Evolutionary conservation across 1,140 invertebrate genomes (phyloP), one percentile per base, ranked within the genome.

Genomic region (Matsumurasca onukii): DNA sequence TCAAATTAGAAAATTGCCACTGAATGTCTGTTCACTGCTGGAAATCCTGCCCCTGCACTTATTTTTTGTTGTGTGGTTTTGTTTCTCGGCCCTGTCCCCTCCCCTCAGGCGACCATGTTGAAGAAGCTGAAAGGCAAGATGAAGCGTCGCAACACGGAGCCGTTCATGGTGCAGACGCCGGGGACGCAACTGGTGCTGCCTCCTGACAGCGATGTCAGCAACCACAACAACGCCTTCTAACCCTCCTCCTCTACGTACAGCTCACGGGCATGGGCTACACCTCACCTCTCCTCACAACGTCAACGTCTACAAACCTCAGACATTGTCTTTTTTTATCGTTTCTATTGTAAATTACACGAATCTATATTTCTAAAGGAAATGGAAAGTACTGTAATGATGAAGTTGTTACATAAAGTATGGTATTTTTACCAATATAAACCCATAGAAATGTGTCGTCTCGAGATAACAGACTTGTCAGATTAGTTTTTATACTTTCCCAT

Each of bases 101-200:
- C 81, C 81, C n/a, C 81, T 80, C 85, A 92, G 91, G 90, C 90
- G 74, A 92, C 90, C 78, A 92, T 92, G 90, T 84, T 92, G 83
- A 92, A 92, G 87, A 91, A 92, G 84, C 89, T 89, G 86, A 97
- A 95, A 84, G 90, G 89, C 78, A 97, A 96, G 86, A 95, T 97
- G 86, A 95, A 94, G 83, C 85, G 94, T 69, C 88, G 94, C 77
- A 95, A 97, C 82, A 96, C 94, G 69, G 92, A 94, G 83, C 91
- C 95, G 69, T 89, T 88, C 69, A 96, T 96, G 81, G 86, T 91
- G 31, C 73, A 72, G 49, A 34, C 55, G 22, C 63, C 70, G 1
- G 55, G 15, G 31, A 30, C 0, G 29, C 66, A 55, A 68, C 49
- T 49, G 71, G 68, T 57, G 63, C 67, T 57, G 39, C 61, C 17